Conservation (phyloP, 2,113 vertebrate genomes). For the Quiscalus mexicanus region DNA sequence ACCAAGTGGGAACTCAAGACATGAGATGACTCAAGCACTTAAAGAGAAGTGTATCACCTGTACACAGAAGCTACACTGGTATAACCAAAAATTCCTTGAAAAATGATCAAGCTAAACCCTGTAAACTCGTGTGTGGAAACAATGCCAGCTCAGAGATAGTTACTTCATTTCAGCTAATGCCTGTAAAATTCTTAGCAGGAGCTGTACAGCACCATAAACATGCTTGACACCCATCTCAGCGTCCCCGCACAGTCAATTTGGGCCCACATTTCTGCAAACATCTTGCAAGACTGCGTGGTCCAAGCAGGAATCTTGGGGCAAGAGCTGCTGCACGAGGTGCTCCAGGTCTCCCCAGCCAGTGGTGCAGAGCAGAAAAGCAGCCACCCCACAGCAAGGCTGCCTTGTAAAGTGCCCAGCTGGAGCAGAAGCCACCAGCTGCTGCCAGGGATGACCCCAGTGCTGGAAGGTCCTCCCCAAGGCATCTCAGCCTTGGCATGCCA, state of each 20-base stretch:
- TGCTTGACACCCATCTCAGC: fast-evolving
- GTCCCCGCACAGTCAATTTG: fast-evolving
- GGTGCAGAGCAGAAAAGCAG: background rate
- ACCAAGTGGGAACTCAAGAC: background rate
- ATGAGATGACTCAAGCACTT: background rate
- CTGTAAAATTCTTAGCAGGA: background rate
- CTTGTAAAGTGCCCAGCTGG: fast-evolving
- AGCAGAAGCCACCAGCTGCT: background rate
- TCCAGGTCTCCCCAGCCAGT: background rate
- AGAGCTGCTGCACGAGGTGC: background rate
- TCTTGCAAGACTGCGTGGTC: background rate
- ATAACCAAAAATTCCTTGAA: background rate
- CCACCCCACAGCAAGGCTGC: background rate
- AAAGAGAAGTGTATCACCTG: background rate
- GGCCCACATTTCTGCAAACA: background rate
- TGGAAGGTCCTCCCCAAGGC: background rate
- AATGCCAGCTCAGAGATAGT: background rate
- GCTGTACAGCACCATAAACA: background rate
- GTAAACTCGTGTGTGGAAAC: fast-evolving
- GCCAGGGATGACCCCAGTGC: background rate
- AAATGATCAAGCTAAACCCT: background rate
- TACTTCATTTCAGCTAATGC: background rate
- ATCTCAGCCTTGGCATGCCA: background rate
- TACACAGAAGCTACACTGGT: background rate
- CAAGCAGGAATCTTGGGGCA: background rate